phyloP scores from a whole-genome alignment of 2,797 vertebrate species.

The Sylvilagus floridanus region DNA sequence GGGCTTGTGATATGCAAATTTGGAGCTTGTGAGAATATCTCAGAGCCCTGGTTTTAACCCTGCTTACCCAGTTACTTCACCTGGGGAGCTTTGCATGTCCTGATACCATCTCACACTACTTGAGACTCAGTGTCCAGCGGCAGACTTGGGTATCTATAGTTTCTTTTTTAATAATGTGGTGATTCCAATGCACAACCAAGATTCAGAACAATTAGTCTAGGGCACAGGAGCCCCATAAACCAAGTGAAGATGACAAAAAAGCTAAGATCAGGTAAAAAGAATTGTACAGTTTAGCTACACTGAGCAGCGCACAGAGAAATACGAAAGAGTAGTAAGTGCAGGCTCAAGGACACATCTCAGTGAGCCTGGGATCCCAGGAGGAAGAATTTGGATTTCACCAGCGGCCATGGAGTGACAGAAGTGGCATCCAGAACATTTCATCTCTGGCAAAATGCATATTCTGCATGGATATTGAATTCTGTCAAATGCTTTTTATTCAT shows the following conservation, averaged over 20 bases:
- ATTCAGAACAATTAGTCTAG: not conserved
- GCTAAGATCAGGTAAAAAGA: not conserved
- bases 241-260: not conserved
- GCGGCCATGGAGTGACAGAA: not conserved
- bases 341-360: not conserved
- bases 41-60: not conserved
- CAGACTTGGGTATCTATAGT: not conserved
- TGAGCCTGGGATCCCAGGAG: not conserved
- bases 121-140: not conserved
- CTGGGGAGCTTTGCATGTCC: not conserved
- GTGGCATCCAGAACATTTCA: not conserved
- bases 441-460: not conserved
- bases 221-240: not conserved
- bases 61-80: not conserved
- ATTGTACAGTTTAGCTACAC: not conserved
- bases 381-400: not conserved
- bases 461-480: not conserved
- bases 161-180: not conserved
- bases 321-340: not conserved
- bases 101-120: not conserved
- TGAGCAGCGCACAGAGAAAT: not conserved
- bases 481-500: not conserved
- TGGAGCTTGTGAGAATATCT: not conserved
- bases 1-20: not conserved
- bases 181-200: not conserved